A percentile compares a stretch with the other conserved stretches of the same genome.
These are phyloP conservation scores for Lutjanus argentimaculatus DNA, from an alignment of 2,797 vertebrate genomes.

Conservation along the genomic window DNA sequence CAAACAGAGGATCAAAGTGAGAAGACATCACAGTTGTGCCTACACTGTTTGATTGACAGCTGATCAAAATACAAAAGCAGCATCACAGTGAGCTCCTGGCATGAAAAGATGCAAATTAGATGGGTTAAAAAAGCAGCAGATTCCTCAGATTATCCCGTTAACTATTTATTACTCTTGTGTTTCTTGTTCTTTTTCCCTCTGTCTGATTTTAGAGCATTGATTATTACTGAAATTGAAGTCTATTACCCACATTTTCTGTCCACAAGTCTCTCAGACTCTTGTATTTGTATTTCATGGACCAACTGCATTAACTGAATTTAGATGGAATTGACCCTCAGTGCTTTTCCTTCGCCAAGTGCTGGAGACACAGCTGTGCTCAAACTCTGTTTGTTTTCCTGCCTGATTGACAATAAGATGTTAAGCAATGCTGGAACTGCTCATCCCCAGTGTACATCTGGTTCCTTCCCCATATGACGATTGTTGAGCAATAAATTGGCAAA, in stretches of 20 bases:
- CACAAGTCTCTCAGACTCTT: neutral
- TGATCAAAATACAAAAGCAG: constrained; percentile 28
- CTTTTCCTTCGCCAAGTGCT: constrained; percentile 7
- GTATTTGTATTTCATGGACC: constrained; percentile 11
- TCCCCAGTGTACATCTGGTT: constrained; percentile 61
- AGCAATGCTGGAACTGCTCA: constrained; percentile 37
- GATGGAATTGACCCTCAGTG: constrained; percentile 34
- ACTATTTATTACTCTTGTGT: neutral
- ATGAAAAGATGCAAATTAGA: constrained; percentile 25
- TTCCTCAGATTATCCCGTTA: neutral
- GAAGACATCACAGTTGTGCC: constrained; percentile 4
- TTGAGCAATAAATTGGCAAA: constrained; percentile 58
- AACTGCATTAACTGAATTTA: constrained; percentile 11
- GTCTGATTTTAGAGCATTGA: neutral
- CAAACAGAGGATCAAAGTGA: constrained; percentile 41
- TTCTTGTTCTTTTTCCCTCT: neutral
- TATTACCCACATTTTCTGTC: constrained; percentile 5
- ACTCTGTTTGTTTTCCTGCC: constrained; percentile 23
- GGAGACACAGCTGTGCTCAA: constrained; percentile 62
- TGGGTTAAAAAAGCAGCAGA: neutral
- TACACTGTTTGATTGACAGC: constrained; percentile 41
- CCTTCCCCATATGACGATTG: constrained; percentile 53
- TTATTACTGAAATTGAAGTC: neutral
- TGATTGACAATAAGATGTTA: constrained; percentile 52
- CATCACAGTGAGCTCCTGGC: constrained; percentile 3